Percentiles rank a stretch among this genome's conserved stretches.
Evolutionary conservation across 1,140 invertebrate species (phyloP).

Genomic region (Pseudomyrmex sp.): DNA sequence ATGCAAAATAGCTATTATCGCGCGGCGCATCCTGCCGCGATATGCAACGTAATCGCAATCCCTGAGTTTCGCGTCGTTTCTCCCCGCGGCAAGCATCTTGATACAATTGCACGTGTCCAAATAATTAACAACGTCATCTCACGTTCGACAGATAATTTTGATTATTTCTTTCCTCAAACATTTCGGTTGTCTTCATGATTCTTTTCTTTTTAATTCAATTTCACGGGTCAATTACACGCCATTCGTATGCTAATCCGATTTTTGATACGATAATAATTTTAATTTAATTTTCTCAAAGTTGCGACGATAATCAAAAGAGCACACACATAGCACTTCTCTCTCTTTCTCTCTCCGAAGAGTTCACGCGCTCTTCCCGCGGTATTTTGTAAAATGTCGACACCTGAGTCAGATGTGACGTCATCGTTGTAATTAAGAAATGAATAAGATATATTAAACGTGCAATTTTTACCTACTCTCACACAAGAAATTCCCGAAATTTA

Average conservation of each 20-base stretch:
- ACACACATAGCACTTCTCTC: neutral
- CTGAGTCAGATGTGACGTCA: neutral
- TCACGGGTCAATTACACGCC: too few relatives aligned
- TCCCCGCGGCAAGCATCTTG: conserved; percentile 26
- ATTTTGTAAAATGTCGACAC: conserved; percentile 22
- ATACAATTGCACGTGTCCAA: neutral
- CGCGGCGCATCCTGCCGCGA: conserved; percentile 54
- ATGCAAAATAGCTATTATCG: conserved; percentile 76
- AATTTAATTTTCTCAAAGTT: conserved; percentile 3
- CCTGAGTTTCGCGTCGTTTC: conserved; percentile 31
- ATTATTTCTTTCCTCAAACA: too few relatives aligned
- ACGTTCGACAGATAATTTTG: too few relatives aligned
- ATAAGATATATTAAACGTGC: neutral
- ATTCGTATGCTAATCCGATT: too few relatives aligned
- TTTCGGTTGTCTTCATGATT: neutral
- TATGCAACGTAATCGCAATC: conserved; percentile 62
- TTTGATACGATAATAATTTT: too few relatives aligned
- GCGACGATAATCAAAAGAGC: conserved; percentile 1
- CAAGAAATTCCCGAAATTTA: neutral
- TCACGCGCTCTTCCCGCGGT: neutral
- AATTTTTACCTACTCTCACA: neutral
- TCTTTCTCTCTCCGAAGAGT: too few relatives aligned
- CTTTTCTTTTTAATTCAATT: too few relatives aligned
- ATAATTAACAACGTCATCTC: too few relatives aligned
- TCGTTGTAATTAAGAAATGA: neutral